These are phyloP conservation scores for Yponomeuta cagnagella DNA, from an alignment of 2,888 invertebrate species.

Conservation along the genomic window DNA sequence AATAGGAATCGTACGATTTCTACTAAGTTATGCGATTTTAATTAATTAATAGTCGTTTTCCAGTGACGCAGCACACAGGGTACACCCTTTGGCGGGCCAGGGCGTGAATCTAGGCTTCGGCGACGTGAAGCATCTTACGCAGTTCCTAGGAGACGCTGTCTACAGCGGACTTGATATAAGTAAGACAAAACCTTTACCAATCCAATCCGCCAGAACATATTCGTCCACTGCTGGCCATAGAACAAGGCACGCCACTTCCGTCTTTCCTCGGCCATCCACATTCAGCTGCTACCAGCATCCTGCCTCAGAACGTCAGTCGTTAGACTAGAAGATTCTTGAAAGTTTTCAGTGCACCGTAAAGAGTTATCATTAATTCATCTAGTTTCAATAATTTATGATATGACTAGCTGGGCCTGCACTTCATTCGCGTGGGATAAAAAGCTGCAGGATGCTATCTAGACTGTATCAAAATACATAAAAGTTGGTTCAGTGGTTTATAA, in stretches of 20 bases:
- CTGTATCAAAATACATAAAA: no score
- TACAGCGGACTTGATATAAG: conserved; percentile 85
- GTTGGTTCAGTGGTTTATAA: no score
- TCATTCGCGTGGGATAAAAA: no score
- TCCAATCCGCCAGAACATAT: no score
- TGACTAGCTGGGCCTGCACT: background rate
- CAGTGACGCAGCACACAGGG: conserved; percentile 91
- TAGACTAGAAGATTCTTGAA: no score
- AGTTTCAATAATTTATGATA: no score
- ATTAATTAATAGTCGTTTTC: conserved; percentile 19
- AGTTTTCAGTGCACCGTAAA: background rate
- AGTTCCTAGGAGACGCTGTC: conserved; percentile 80
- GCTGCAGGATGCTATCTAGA: no score
- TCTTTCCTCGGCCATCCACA: no score
- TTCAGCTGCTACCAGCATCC: background rate
- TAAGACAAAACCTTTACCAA: conserved; percentile 38
- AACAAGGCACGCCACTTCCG: background rate
- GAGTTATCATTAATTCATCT: no score
- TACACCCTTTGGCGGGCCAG: conserved; percentile 98
- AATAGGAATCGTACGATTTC: no score
- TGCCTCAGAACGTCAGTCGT: no score
- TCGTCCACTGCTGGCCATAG: background rate
- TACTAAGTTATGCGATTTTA: no score
- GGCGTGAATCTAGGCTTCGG: conserved; percentile 98
- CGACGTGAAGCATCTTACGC: conserved; percentile 86